Base-by-base conservation (phyloP, 2,113 vertebrate genomes). In the Etheostoma spectabile region DNA sequence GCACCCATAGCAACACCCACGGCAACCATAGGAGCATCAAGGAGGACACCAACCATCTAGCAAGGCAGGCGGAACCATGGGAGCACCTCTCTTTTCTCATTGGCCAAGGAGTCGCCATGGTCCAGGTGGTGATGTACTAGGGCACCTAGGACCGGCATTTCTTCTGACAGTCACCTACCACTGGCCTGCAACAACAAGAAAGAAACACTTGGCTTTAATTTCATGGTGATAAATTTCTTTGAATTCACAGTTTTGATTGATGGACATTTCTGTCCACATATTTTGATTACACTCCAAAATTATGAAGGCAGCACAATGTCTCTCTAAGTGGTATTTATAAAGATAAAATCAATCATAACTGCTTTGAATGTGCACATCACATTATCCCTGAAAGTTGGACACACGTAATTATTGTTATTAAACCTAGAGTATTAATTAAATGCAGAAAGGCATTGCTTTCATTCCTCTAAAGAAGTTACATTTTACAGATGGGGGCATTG, bases 91-190 rank as follows among this genome's bases (percentile, higher is more conserved):
- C 85, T 92, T 74, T 92, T 91, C 77, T 94, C 80, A 93, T 82
- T 85, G 95, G 96, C 96, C 93, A 93, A 96, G 95, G 96, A 97
- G 96, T 97, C 93, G 96, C 96, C 98, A 99, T 99, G 96, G 96
- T 99, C 97, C 96, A 95, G 92, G 94, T 95, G 97, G 94, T 93
- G 91, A 89, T 92, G 89, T 89, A 73, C 92, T 93, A 91, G 85
- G 92, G 95, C 95, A 95, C 85, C 95, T 94, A 94, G 95, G 95
- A 96, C 96, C 97, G 96, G 97, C 98, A 99, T 99, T 93, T 97
- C 98, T 99, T 96, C 96, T 95, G 95, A 88, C 91, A 92, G 95
- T 95, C 96, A 95, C 95, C 95, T 96, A 95, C 94, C 85, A 49
- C 80, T 93, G 96, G 96, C 97, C 97, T 98, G 83, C 38, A 35